These are phyloP conservation scores for Eupeodes latifasciatus DNA, from an alignment of 2,888 invertebrate genomes.

Conservation along the genomic window DNA sequence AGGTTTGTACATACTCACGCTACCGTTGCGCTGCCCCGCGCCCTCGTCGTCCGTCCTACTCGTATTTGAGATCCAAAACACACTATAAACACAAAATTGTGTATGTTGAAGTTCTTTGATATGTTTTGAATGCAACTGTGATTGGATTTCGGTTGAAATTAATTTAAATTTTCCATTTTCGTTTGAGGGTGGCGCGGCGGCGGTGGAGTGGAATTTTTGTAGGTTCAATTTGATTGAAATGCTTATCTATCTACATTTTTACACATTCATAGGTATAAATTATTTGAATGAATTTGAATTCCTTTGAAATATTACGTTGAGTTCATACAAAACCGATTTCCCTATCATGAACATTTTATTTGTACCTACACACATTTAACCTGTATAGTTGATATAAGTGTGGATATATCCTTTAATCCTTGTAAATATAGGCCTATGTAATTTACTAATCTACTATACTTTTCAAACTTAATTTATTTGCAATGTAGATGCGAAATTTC, in stretches of 20 bases:
- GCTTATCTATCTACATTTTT: neutral
- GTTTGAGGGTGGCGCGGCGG: neutral
- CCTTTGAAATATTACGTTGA: neutral
- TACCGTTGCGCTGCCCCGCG: too few relatives aligned
- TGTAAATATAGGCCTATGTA: too few relatives aligned
- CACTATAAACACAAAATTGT: neutral
- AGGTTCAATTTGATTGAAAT: neutral
- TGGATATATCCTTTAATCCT: too few relatives aligned
- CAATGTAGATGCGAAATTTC: neutral
- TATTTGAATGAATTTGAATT: slow-evolving; percentile 18
- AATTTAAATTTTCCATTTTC: slow-evolving; percentile 4
- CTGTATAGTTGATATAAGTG: too few relatives aligned
- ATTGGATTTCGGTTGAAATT: slow-evolving; percentile 41
- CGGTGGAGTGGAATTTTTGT: too few relatives aligned
- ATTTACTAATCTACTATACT: neutral
- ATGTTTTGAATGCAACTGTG: slow-evolving; percentile 34
- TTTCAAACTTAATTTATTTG: slow-evolving; percentile 20
- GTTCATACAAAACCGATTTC: neutral
- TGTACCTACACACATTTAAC: neutral
- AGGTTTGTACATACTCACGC: too few relatives aligned
- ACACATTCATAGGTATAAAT: neutral
- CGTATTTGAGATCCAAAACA: neutral
- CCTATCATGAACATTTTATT: neutral
- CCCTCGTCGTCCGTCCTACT: neutral
- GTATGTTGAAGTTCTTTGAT: slow-evolving; percentile 41